These are phyloP conservation scores for Bungarus multicinctus DNA, from an alignment of 2,113 vertebrate species.

Conservation along the genomic window DNA sequence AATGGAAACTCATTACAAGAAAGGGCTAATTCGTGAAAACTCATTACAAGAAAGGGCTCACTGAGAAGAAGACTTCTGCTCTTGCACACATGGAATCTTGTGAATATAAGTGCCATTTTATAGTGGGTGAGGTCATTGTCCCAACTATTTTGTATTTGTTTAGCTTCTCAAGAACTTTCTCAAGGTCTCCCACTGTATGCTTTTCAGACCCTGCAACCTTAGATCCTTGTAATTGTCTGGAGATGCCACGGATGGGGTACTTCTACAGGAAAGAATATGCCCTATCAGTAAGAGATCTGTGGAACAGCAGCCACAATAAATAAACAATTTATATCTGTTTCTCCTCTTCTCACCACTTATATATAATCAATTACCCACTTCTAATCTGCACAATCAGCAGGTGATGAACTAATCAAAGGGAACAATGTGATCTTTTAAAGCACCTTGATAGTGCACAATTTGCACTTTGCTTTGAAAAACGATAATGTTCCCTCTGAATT, in stretches of 20 bases:
- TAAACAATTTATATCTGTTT: background rate
- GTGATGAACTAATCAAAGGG: background rate
- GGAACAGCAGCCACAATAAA: background rate
- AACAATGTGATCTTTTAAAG: background rate
- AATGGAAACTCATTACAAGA: background rate
- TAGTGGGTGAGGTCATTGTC: background rate
- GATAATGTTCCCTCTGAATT: background rate
- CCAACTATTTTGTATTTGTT: background rate
- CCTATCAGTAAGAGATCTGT: background rate
- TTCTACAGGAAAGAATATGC: background rate
- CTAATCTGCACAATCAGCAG: background rate
- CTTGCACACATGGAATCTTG: background rate
- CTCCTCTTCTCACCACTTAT: conserved; percentile 6
- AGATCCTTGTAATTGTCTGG: background rate
- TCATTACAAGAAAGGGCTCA: background rate
- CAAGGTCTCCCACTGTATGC: background rate
- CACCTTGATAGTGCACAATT: conserved; percentile 1
- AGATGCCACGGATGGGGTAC: background rate
- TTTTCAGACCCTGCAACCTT: background rate
- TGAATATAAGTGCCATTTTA: background rate
- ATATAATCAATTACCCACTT: conserved; percentile 12
- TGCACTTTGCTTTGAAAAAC: background rate
- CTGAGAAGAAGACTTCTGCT: background rate
- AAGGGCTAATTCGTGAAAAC: background rate
- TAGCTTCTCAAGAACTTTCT: background rate